phyloP scores from a whole-genome alignment of 1,140 invertebrate genomes.

The Chrysomallon squamiferum region DNA sequence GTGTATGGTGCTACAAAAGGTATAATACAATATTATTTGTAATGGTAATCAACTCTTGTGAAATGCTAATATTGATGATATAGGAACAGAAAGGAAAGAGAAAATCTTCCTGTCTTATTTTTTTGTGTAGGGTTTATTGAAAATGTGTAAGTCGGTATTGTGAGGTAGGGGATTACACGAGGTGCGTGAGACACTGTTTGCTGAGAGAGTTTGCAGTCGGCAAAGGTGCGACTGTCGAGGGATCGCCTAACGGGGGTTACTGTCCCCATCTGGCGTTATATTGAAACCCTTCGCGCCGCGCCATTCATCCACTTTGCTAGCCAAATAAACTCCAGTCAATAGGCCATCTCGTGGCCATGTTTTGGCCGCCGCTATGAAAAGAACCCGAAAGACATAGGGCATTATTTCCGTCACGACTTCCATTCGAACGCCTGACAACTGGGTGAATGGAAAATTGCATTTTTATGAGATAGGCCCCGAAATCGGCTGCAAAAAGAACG shows the following conservation, averaged over 20 bases:
- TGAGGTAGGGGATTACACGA: too few species aligned
- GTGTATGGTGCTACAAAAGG: too few species aligned
- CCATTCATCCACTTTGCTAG: constrained; percentile 9
- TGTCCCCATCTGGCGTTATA: constrained; percentile 8
- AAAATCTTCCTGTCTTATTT: too few species aligned
- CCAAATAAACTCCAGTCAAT: constrained; percentile 13
- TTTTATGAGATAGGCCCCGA: constrained; percentile 18
- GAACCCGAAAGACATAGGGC: neutral
- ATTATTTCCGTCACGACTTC: constrained; percentile 19
- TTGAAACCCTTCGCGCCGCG: neutral
- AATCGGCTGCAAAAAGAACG: too few species aligned
- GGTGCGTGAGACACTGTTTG: too few species aligned
- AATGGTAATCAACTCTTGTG: too few species aligned
- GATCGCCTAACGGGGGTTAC: neutral
- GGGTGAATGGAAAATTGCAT: constrained; percentile 29
- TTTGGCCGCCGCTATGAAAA: neutral
- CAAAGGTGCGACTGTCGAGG: neutral
- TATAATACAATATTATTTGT: too few species aligned
- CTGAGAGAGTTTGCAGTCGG: too few species aligned
- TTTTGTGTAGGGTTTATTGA: too few species aligned
- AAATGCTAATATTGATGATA: too few species aligned
- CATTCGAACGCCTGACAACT: constrained; percentile 14
- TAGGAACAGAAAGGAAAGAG: too few species aligned
- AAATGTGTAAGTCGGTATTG: too few species aligned
- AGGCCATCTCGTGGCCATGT: constrained; percentile 4